These are phyloP conservation scores for Margarornis squamiger DNA, from an alignment of 2,797 vertebrate species.

Conservation along the genomic window DNA sequence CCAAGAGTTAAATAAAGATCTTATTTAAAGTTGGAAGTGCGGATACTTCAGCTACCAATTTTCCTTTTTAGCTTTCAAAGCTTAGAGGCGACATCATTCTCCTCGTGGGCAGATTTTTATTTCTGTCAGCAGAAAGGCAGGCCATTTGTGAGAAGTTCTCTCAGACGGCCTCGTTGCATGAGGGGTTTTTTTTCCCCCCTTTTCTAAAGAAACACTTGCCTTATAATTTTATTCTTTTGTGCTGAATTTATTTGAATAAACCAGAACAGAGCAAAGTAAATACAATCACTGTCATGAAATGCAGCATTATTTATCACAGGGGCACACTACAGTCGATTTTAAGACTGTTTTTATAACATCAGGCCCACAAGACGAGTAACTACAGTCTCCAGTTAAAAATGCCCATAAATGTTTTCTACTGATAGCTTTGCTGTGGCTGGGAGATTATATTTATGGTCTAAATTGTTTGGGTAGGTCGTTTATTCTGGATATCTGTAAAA, in stretches of 20 bases:
- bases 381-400: not conserved
- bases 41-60: constrained; percentile 17
- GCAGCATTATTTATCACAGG: not conserved
- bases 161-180: not conserved
- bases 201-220: not conserved
- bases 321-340: not conserved
- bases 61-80: constrained; percentile 32
- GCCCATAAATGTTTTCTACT: not conserved
- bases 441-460: not conserved
- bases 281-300: not conserved
- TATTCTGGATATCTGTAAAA: not conserved
- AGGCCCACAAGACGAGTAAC: not conserved
- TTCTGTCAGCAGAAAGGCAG: constrained; percentile 26
- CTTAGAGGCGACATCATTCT: constrained; percentile 27
- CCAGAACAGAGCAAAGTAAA: constrained; percentile 1
- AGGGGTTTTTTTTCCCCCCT: not conserved
- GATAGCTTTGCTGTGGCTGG: not conserved
- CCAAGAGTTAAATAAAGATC: constrained; percentile 38
- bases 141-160: constrained; percentile 31
- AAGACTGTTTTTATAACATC: not conserved
- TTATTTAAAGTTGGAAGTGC: constrained; percentile 41
- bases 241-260: constrained; percentile 58
- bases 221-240: not conserved
- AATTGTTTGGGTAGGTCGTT: not conserved
- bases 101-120: constrained; percentile 23